Evolutionary conservation across 1,140 invertebrate species (phyloP).

Genomic region (Samia ricini): DNA sequence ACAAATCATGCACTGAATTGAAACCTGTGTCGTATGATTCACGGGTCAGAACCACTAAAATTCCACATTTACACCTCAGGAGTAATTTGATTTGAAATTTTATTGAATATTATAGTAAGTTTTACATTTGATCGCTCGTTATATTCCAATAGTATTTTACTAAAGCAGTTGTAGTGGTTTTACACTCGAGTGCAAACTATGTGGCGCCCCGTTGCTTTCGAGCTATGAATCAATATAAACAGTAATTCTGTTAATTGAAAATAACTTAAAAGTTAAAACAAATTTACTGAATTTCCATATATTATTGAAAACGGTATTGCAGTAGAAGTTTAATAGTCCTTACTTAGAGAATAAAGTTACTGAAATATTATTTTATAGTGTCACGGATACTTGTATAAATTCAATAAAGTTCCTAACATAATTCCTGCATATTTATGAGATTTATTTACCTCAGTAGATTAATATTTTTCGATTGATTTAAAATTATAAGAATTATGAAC

Average conservation of each 20-base stretch:
- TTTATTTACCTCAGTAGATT: no score
- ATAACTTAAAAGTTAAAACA: conserved; percentile 31
- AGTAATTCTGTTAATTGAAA: conserved; percentile 60
- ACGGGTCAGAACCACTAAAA: conserved; percentile 47
- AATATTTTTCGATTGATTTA: no score
- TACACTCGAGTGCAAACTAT: conserved; percentile 17
- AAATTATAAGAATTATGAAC: no score
- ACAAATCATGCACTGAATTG: conserved; percentile 56
- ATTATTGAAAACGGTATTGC: conserved; percentile 17
- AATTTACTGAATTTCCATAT: conserved; percentile 32
- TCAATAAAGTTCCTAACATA: no score
- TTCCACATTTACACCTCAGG: conserved; percentile 48
- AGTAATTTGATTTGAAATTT: conserved; percentile 70
- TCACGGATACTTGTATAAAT: not conserved
- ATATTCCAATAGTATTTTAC: conserved; percentile 19
- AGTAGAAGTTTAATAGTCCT: conserved; percentile 22
- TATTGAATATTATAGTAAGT: conserved; percentile 70
- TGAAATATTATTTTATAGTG: not conserved
- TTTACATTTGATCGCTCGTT: conserved; percentile 56
- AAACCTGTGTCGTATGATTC: conserved; percentile 48
- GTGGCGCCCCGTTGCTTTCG: conserved; percentile 43
- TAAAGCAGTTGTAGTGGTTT: conserved; percentile 13
- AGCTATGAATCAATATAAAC: conserved; percentile 51
- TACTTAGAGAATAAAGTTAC: conserved; percentile 20
- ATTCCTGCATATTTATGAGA: no score